A percentile compares a stretch with the other conserved stretches of the same genome.
These are phyloP conservation scores for Unio pictorum DNA, from an alignment of 2,888 invertebrate species.

Conservation along the genomic window DNA sequence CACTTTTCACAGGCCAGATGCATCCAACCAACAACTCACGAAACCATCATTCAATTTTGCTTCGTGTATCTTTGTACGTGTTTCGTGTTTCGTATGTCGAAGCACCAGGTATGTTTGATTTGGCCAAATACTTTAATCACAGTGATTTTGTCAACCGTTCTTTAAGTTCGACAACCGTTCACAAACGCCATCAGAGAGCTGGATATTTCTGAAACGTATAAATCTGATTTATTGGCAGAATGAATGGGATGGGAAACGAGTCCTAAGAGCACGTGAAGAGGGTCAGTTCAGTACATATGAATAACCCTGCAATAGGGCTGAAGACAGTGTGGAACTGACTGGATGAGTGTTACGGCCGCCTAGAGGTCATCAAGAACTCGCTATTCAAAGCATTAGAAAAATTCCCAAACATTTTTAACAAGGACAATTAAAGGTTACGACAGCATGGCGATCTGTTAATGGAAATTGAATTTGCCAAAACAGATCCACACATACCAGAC, in stretches of 20 bases:
- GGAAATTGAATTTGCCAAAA: slow-evolving; percentile 11
- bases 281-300: slow-evolving; percentile 11
- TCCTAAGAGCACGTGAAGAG: slow-evolving; percentile 14
- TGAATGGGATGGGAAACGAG: slow-evolving; percentile 18
- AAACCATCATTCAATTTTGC: no score
- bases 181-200: not conserved
- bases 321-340: slow-evolving; percentile 19
- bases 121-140: not conserved
- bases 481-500: slow-evolving; percentile 1
- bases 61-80: no score
- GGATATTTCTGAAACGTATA: slow-evolving; percentile 3
- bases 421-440: slow-evolving; percentile 5
- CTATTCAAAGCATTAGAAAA: slow-evolving; percentile 7
- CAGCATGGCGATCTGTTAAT: slow-evolving; percentile 5
- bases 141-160: not conserved
- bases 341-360: slow-evolving; percentile 23
- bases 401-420: slow-evolving; percentile 8
- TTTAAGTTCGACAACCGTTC: not conserved
- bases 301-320: slow-evolving; percentile 12
- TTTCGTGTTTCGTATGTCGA: no score
- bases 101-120: no score
- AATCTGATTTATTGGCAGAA: slow-evolving; percentile 18
- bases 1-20: no score
- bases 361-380: slow-evolving; percentile 16
- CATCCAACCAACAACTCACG: no score